A percentile compares a stretch with the other conserved stretches of the same genome.
Conservation (phyloP, 1,140 invertebrate genomes). For the Adelges cooleyi region DNA sequence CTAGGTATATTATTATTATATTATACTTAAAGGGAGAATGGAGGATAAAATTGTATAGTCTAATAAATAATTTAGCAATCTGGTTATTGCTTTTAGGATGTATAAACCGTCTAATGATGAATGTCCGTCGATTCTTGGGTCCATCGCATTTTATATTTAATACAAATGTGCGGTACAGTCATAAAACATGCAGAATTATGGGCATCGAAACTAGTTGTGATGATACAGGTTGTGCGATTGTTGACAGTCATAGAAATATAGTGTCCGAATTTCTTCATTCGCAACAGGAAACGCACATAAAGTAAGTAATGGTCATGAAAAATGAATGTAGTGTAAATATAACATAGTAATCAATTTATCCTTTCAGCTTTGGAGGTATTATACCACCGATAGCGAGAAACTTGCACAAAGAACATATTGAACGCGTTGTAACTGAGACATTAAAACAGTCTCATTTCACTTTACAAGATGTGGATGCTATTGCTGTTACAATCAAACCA, state of each 20-base stretch:
- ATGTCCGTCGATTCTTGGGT: neutral
- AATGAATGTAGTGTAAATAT: neutral
- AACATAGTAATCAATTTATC: neutral
- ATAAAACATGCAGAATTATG: slow-evolving; percentile 38
- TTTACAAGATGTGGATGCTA: slow-evolving; percentile 70
- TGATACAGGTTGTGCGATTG: slow-evolving; percentile 86
- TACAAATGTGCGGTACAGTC: neutral
- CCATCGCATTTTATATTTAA: neutral
- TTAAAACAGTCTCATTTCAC: slow-evolving; percentile 45
- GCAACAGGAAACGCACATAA: slow-evolving; percentile 60
- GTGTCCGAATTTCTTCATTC: slow-evolving; percentile 67
- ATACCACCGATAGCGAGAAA: slow-evolving; percentile 73
- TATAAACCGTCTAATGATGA: neutral
- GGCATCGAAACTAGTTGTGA: slow-evolving; percentile 99
- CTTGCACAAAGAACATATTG: slow-evolving; percentile 70
- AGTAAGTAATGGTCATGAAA: slow-evolving; percentile 41
- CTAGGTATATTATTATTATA: too few relatives aligned
- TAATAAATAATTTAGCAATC: too few relatives aligned
- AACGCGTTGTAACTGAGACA: slow-evolving; percentile 55
- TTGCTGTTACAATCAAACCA: slow-evolving; percentile 82
- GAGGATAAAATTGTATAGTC: too few relatives aligned
- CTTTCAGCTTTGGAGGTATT: slow-evolving; percentile 74
- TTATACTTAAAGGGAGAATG: too few relatives aligned
- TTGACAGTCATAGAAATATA: slow-evolving; percentile 57
- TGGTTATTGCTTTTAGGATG: too few relatives aligned